Base-by-base conservation (phyloP, 2,113 vertebrate species). In the Pseudorectes ferrugineus region DNA sequence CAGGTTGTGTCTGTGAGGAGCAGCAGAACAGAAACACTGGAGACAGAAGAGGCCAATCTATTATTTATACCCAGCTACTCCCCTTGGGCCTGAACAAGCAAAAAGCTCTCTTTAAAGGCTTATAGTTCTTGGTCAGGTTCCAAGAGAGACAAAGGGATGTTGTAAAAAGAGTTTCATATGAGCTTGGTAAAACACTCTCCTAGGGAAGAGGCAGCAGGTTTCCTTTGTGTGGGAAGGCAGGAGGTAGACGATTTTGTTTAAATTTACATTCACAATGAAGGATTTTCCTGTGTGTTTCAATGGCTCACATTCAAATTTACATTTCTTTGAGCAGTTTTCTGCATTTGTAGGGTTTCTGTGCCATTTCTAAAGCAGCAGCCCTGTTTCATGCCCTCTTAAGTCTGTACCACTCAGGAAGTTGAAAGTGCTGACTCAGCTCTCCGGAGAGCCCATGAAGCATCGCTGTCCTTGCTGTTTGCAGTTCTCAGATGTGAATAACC, bases 41-140 rank as follows among this genome's bases (percentile, higher is more conserved):
- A 68, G 91, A 88, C 78, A 59, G 86, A 26, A 78, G 65, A 92
- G 85, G 85, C 93, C 85, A 10, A 93, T 96, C 93, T 92, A 96
- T 96, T 96, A 96, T 97, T 96, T 96, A 97, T 93, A 90, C 28
- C 54, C 85, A 90, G 74, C 86, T 93, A 74, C 92, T 95, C 95
- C 95, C 95, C 77, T 93, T 93, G 93, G 96, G 78, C 92, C 95
- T 95, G 95, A 96, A 96, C 96, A 95, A 96, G 95, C 95, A 96
- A 94, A 93, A 96, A 95, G 90, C 88, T 96, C 72, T 73, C 85
- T 91, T 96, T 95, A 96, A 95, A 96, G 89, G 90, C 90, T 94
- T 94, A 65, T 90, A 93, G 86, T 89, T 96, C 93, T 97, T 97
- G 96, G 92, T 97, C 92, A 68, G 75, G 71, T 92, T 97, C 96